Base-by-base conservation (phyloP, 2,797 vertebrate genomes). In the Periparus ater region DNA sequence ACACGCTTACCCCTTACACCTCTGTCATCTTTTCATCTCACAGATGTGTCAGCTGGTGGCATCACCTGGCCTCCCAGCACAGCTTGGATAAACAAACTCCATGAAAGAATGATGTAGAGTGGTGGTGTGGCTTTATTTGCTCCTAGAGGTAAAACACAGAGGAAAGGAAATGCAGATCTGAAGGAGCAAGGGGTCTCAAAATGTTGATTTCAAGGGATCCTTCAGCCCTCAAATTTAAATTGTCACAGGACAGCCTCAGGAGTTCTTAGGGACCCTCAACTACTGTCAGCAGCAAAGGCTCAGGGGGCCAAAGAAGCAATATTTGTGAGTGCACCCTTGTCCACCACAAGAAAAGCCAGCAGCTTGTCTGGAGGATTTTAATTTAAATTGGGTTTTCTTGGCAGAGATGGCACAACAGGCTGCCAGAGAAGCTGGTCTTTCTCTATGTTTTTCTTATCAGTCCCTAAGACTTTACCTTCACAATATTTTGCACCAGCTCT, bases 301-400 rank as follows among this genome's bases (percentile, higher is more conserved):
- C 26, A 45, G 18, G 32, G n/a, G 8, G 27, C 10, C n/a, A 45
- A 58, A 66, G 27, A 32, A 67, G 4, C 9, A 63, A 21, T 23
- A 20, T n/a, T 22, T 48, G 30, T 1, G 3, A 47, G 14, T 21
- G 17, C 1, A 8, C 15, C 10, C 19, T 77, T 86, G 21, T 48
- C 21, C 34, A 36, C 11, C 20, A 60, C 0, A 0, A 2, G 2
- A 23, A 62, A 77, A 71, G 9, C 29, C 67, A 91, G 16, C 5
- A 5, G 7, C 21, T 68, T 77, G n/a, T 12, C 17, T 70, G 53
- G 17, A 70, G 30, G 11, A 36, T 8, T 71, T 74, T 12, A 6
- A 6, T 57, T 80, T n/a, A 68, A 51, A 27, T 13, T 78, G 23
- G 10, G 16, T 38, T 61, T 47, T 90, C 32, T 63, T 80, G 57